These are phyloP conservation scores for Drosophila dives DNA, from an alignment of 2,888 invertebrate species.

Conservation along the genomic window DNA sequence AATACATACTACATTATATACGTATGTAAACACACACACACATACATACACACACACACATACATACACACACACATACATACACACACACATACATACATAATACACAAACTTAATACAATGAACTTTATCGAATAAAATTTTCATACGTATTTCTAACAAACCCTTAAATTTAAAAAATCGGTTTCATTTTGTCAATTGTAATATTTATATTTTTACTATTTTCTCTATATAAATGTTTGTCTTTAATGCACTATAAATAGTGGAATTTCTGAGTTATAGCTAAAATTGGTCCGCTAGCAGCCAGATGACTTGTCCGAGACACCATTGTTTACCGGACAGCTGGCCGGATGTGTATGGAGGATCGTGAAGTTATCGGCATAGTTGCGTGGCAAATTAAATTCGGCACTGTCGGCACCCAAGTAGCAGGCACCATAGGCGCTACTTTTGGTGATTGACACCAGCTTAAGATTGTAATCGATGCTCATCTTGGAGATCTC, in stretches of 20 bases:
- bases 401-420: constrained; percentile 90
- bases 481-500: constrained; percentile 85
- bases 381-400: constrained; percentile 89
- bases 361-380: constrained; percentile 89
- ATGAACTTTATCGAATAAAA: constrained; percentile 81
- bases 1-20: constrained; percentile 21
- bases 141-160: constrained; percentile 80
- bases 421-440: constrained; percentile 95
- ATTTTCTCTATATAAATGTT: constrained; percentile 5
- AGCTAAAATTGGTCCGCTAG: not conserved
- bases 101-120: constrained; percentile 62
- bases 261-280: constrained; percentile 28
- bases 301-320: constrained; percentile 2
- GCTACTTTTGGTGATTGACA: constrained; percentile 90
- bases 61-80: not conserved
- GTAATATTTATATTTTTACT: not conserved
- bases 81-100: not conserved
- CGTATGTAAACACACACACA: constrained; percentile 23
- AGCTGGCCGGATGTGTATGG: constrained; percentile 82
- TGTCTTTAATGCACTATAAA: not conserved
- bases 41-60: constrained; percentile 34
- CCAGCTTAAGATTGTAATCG: constrained; percentile 86
- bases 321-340: constrained; percentile 42
- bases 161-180: constrained; percentile 45
- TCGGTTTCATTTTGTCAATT: constrained; percentile 14